Base-by-base conservation (phyloP, 1,140 invertebrate species). In the Drosophila lini region DNA sequence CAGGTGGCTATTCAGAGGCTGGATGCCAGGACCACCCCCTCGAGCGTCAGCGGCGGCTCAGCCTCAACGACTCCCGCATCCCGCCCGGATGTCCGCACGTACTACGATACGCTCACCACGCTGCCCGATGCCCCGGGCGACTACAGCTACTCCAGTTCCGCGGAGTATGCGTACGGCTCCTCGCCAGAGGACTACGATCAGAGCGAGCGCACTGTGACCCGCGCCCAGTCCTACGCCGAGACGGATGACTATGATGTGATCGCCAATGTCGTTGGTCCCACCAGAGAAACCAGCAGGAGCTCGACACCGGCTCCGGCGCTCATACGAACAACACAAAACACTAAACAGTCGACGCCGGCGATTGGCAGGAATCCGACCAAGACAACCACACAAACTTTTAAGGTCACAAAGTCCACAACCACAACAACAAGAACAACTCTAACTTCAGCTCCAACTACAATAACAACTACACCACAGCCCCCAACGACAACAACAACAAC, bases 1-100 rank as follows among this genome's bases (percentile, higher is more conserved):
- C 78, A 80, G 55, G 75, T 90, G 28, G 81, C 75, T 19, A 82
- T 90, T 47, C 81, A 80, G 52, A 74, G 57, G 7, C 62, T 90
- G 42, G 78, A 89, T 19, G 48, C 31, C 8, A 68, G 60, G 4
- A 41, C 25, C 13, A 70, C 16, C 22, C 48, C 55, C 15, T 55
- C 77, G 10, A 78, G 45, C 9, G 11, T 31, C 32, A 13, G 13
- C 50, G 32, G 7, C 32, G 32, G 32, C 6, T 36, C 61, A 25
- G 22, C 47, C 28, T 31, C 80, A 5, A 78, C 74, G 13, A 75
- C 84, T 6, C 28, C 65, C 4, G 73, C 42, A 15, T 53, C 85
- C 16, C 47, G 44, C 5, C 65, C 70, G 42, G 79, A 90, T 78
- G 58, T 16, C 8, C 83, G 75, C 31, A 78, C 65, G 25, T 80